A percentile compares a stretch with the other conserved stretches of the same genome.
Conservation (phyloP, 2,888 invertebrate genomes). For the Cosmia pyralina region DNA sequence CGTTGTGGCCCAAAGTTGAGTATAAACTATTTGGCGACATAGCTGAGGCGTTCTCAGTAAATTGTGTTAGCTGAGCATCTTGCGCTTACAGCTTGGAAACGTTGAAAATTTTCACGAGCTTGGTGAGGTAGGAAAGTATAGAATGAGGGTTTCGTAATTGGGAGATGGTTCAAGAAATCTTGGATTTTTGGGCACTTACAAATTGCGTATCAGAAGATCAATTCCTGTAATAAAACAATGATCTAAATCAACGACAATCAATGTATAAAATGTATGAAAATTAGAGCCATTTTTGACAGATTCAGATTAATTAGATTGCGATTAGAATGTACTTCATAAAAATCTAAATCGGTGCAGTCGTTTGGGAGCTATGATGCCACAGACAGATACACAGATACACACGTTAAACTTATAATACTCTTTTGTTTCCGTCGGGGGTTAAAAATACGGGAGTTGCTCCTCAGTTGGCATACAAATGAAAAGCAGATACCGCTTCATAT, state of each 20-base stretch:
- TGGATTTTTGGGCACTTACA: background rate
- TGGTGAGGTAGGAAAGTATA: slow-evolving; percentile 28
- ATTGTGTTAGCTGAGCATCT: slow-evolving; percentile 76
- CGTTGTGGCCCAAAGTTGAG: slow-evolving; percentile 66
- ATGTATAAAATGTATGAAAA: background rate
- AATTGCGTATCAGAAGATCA: background rate
- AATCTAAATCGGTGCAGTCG: background rate
- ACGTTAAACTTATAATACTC: too few relatives aligned
- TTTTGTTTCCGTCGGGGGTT: too few relatives aligned
- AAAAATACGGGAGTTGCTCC: background rate
- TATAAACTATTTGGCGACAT: slow-evolving; percentile 78
- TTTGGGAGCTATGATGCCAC: too few relatives aligned
- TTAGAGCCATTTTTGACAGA: background rate
- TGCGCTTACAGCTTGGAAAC: slow-evolving; percentile 70
- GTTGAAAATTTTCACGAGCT: slow-evolving; percentile 70
- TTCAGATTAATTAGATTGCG: background rate
- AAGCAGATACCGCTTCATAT: background rate
- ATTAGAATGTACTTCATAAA: background rate
- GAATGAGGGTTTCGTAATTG: slow-evolving; percentile 22
- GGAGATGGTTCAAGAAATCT: background rate
- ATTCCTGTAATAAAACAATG: background rate
- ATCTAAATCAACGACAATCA: background rate
- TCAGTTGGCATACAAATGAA: background rate
- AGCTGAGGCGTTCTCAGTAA: slow-evolving; percentile 69
- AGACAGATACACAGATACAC: too few relatives aligned